Base-by-base conservation (phyloP, 30 jellyfish, hydroid and myxozoan species). In the Aurelia aurita region DNA sequence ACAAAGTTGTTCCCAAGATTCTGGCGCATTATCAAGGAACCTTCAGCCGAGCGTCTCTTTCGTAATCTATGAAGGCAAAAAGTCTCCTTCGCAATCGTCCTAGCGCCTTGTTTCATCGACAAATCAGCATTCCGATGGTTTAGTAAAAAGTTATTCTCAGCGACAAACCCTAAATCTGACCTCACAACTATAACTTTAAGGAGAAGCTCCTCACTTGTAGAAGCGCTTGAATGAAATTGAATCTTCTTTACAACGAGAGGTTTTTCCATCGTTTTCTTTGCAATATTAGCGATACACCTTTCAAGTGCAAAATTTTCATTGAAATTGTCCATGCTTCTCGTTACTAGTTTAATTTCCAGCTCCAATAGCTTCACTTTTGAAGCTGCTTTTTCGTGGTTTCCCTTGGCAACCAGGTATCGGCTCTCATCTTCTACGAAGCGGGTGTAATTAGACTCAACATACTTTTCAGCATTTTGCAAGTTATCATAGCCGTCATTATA, bases 51-150 rank as follows among this genome's bases (percentile, higher is more conserved):
- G 34, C 96, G 74, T 34, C 91, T 46, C 46, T 59, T 25, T 25
- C 88, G 51, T 45, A 59, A 9, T 34, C 45, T 71, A 12, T 26
- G 35, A 11, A 22, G 18, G 64, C 96, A 87, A 22, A 77, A 62
- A 25, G 45, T 31, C 77, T 77, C 74, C 51, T 77, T 67, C 6
- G 88, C 85, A 18, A 87, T 23, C 59, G 22, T 18, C 53, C 23
- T 79, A 18, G 82, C 91, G 13, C 91, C 91, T 19, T 21, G 46
- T 14, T 25, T 16, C 65, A 87, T 14, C 2, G 96, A 87, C 0
- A 66, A 65, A 0, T 51, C 69, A 19, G 58, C 19, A 29, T 87
- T 92, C 15, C 73, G 72, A 12, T 77, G 23, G 39, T 71, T 76
- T 19, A 45, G 39, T 16, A 87, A 35, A 58, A 87, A 69, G 14